These are phyloP conservation scores for Aeoliscus strigatus DNA, from an alignment of 2,797 vertebrate genomes.

Conservation along the genomic window DNA sequence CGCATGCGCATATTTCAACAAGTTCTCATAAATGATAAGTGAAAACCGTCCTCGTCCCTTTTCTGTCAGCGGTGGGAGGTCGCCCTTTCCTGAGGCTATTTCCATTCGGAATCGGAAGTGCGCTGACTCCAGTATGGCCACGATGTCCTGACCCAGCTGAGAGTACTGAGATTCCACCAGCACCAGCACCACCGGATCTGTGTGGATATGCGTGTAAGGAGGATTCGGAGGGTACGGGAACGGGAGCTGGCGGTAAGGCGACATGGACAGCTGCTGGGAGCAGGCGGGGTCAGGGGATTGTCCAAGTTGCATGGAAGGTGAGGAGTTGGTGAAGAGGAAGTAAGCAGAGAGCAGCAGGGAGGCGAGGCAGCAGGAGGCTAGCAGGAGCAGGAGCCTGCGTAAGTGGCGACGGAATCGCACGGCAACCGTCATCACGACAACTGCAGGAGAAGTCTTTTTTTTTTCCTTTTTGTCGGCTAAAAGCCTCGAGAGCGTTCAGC, in stretches of 20 bases:
- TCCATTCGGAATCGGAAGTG: slow-evolving; percentile 90
- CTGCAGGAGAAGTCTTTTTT: slow-evolving; percentile 25
- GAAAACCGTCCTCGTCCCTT: slow-evolving; percentile 87
- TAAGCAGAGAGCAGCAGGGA: slow-evolving; percentile 92
- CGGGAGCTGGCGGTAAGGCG: slow-evolving; percentile 81
- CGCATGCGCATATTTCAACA: slow-evolving; percentile 91
- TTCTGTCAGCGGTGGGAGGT: slow-evolving; percentile 89
- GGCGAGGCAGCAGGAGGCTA: slow-evolving; percentile 88
- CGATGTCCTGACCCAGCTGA: slow-evolving; percentile 92
- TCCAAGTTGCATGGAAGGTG: slow-evolving; percentile 86
- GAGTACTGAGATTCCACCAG: slow-evolving; percentile 97
- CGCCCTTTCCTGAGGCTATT: slow-evolving; percentile 91
- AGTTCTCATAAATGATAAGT: slow-evolving; percentile 92
- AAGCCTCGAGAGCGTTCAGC: not conserved
- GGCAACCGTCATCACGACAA: slow-evolving; percentile 63
- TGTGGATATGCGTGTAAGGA: slow-evolving; percentile 78
- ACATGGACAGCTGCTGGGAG: slow-evolving; percentile 78
- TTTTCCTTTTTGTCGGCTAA: slow-evolving; percentile 5
- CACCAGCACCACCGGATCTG: slow-evolving; percentile 83
- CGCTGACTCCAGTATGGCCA: slow-evolving; percentile 91
- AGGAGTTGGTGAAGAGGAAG: slow-evolving; percentile 88
- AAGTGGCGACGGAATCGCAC: slow-evolving; percentile 81
- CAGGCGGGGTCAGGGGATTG: slow-evolving; percentile 81
- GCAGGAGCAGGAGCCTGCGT: slow-evolving; percentile 85
- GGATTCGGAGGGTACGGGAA: slow-evolving; percentile 84